A percentile compares a stretch with the other conserved stretches of the same genome.
Evolutionary conservation across 2,113 vertebrate species (phyloP).

Genomic region (Pyrgilauda ruficollis): DNA sequence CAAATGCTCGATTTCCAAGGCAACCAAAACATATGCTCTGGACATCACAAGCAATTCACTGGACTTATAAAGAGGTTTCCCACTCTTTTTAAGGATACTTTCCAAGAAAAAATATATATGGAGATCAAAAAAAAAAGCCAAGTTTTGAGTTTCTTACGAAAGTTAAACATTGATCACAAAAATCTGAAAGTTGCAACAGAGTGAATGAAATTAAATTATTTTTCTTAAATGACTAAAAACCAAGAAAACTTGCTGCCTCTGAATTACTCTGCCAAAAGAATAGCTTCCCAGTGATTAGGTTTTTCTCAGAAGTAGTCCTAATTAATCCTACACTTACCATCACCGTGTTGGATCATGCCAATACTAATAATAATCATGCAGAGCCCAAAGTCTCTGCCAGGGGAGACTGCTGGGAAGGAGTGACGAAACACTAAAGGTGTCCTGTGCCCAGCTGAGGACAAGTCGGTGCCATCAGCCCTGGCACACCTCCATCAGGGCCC

Average conservation of each 20-base stretch:
- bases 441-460: accelerated
- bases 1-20: constrained; percentile 1
- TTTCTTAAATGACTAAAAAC: not conserved
- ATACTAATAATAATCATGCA: not conserved
- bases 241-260: not conserved
- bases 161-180: not conserved
- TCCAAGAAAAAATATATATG: not conserved
- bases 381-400: not conserved
- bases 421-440: accelerated
- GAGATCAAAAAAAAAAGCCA: not conserved
- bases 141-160: not conserved
- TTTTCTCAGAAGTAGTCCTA: not conserved
- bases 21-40: not conserved
- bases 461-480: accelerated
- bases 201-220: not conserved
- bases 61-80: not conserved
- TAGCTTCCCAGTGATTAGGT: not conserved
- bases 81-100: not conserved
- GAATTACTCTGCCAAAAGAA: not conserved
- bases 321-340: not conserved
- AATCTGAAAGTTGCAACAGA: not conserved
- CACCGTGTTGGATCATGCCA: not conserved
- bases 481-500: too few species aligned
- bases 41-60: not conserved
- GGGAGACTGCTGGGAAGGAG: not conserved